Evolutionary conservation across 2,113 vertebrate species (phyloP), one percentile per base, ranked within the genome.

Genomic region (Austrofundulus limnaeus): DNA sequence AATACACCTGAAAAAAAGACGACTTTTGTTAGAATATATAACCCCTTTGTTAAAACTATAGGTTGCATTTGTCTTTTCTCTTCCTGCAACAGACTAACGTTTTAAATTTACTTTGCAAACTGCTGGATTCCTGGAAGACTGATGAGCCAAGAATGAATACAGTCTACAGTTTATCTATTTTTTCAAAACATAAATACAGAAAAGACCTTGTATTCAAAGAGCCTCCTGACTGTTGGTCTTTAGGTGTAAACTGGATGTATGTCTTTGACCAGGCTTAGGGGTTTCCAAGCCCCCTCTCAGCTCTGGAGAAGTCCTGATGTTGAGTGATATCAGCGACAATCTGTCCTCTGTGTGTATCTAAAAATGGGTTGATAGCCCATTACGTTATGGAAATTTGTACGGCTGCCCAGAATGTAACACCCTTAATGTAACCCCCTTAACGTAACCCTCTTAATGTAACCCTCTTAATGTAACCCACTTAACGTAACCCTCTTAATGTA

Each of bases 321-420:
- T 64, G 1, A 63, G 66, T 2, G 9, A 48, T 84, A 78, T 87
- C 83, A 67, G 16, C 17, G 21, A 39, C 4, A 50, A 48, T 51
- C 81, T 38, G 52, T 64, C 51, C 61, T 54, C 50, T 55, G 6
- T 4, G 59, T 20, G 66, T 41, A 54, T 57, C 79, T 84, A 87
- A 87, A 89, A 87, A 84, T 75, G 74, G 70, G 19, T 9, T 24
- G 51, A 66, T 50, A 42, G 74, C 21, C 17, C 41, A 24, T 83
- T 82, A 85, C 73, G 54, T 84, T 75, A 83, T 87, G 85, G 84
- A 90, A 90, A 87, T 60, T 84, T 85, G 84, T 68, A 39, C 49
- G 65, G 1, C 54, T 67, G 76, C 55, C 84, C 77, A 78, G 84
- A 85, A 83, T 85, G 70, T 68, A 76, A 62, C 81, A 72, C 62